Evolutionary conservation across 37 sponge, comb jelly and placozoan species (phyloP), one percentile per base, ranked within the genome.

Genomic region (Agelas oroides): DNA sequence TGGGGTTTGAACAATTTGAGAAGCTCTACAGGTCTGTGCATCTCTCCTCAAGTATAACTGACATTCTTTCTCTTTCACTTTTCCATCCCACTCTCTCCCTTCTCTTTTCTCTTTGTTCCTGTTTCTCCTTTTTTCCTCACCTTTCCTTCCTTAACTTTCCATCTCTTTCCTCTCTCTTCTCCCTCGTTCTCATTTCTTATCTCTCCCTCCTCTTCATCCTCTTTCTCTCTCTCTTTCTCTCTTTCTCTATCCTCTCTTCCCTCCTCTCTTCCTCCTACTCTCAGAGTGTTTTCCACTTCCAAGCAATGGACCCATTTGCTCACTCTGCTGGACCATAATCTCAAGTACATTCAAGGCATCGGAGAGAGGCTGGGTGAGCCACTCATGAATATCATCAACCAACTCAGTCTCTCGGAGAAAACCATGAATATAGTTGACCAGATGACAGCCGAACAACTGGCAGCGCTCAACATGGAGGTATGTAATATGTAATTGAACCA

Each of bases 161-260:
- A 59, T 46, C 52, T 38, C 71, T 58, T 59, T 71, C 71, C 59
- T 37, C 71, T 38, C 36, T 36, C 58, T 71, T n/a, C 52, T 21
- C 58, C 38, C 56, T 39, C 23, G 1, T 27, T n/a, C 56, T 55
- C 71, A 13, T 41, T 30, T 32, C 14, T 41, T 20, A 8, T 39
- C 78, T 61, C 59, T 32, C 78, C 78, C 52, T 13, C 86, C 21
- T 71, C 60, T 0, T 65, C 78, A 6, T 78, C 60, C 59, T 66
- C 31, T 8, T 33, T 33, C 59, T 41, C 35, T 30, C 80, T 28
- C 80, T 20, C 58, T 20, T 11, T 25, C 53, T 1, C 53, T 54
- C 67, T 53, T 34, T 24, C 68, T 3, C 32, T 23, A n/a, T 53
- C 32, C 27, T 25, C 68, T 14, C 67, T 35, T 18, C 60, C 36